Base-by-base conservation (phyloP, 2,797 vertebrate species). In the Aulostomus chinensis region DNA sequence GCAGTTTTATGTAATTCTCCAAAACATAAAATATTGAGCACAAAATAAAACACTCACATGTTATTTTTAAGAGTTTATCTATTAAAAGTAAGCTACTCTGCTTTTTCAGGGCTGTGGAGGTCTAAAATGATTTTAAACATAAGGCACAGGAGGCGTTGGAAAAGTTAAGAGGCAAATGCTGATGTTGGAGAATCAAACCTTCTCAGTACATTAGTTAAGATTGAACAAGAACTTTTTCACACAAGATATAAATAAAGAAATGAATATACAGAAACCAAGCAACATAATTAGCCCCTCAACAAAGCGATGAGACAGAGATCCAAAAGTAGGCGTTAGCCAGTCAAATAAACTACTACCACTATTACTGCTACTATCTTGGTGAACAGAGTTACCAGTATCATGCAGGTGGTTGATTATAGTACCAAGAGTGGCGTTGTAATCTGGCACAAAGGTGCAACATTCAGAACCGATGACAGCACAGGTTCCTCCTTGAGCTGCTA, bases 391-490 rank as follows among this genome's bases (percentile, higher is more conserved):
- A 2, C 50, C 70, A 0, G 60, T 51, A 0, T 62, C 17, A 9
- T 61, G 39, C 29, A 82, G 76, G 30, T 74, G 76, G 18, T 12
- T 33, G 4, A 76, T 11, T 5, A 80, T 68, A 5, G 78, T 68
- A 13, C 2, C 22, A n/a, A 83, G 51, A 0, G 70, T 73, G 2
- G 61, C 42, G n/a, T 80, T 82, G 9, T 81, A 71, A 0, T 85
- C 76, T 2, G 78, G 78, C 24, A 81, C 78, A 49, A 69, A 86
- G 18, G 80, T 86, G 9, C 79, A 82, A 31, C 81, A 78, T 30
- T 84, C 83, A 13, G 77, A 46, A 2, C 80, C 78, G 1, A 76
- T 80, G 5, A 82, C 29, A 0, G 78, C 49, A 15, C 78, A 79
- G 0, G 76, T 80, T 25, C 80, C 76, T 26, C 83, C 75, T 9